A percentile compares a stretch with the other conserved stretches of the same genome.
Evolutionary conservation across 2,888 invertebrate species (phyloP).

Genomic region (Conus canariensis): DNA sequence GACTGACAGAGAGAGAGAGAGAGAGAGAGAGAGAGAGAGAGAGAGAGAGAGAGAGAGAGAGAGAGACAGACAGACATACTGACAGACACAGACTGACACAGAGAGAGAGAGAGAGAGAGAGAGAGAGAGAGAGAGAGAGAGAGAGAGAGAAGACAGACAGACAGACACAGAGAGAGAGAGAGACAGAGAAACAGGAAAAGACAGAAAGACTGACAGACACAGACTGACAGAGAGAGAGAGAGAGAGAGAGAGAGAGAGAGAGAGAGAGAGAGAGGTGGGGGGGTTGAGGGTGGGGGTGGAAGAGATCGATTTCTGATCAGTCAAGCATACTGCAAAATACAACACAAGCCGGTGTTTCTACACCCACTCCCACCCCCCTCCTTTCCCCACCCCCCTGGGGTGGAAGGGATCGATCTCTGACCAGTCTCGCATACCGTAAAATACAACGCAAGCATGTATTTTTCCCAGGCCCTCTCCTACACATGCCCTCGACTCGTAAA

Average conservation of each 20-base stretch:
- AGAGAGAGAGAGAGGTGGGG: neutral
- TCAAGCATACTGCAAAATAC: too few species aligned
- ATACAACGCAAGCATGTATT: too few species aligned
- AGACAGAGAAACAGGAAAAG: slow-evolving; percentile 9
- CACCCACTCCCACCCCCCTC: too few species aligned
- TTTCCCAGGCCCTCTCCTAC: too few species aligned
- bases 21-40: slow-evolving; percentile 33
- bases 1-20: slow-evolving; percentile 30
- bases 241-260: neutral
- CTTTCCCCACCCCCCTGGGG: too few species aligned
- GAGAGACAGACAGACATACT: neutral
- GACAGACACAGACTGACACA: neutral
- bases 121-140: neutral
- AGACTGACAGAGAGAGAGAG: neutral
- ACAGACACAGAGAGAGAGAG: neutral
- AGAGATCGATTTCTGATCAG: neutral
- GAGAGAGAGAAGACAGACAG: neutral
- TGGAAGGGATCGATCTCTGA: neutral
- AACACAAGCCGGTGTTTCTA: too few species aligned
- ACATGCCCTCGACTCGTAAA: too few species aligned
- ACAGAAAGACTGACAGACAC: neutral
- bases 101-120: slow-evolving; percentile 6
- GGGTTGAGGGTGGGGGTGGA: neutral
- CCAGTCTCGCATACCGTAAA: too few species aligned
- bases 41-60: slow-evolving; percentile 10